Evolutionary conservation across 2,888 invertebrate genomes (phyloP).

Genomic region (Spisula subtruncata): DNA sequence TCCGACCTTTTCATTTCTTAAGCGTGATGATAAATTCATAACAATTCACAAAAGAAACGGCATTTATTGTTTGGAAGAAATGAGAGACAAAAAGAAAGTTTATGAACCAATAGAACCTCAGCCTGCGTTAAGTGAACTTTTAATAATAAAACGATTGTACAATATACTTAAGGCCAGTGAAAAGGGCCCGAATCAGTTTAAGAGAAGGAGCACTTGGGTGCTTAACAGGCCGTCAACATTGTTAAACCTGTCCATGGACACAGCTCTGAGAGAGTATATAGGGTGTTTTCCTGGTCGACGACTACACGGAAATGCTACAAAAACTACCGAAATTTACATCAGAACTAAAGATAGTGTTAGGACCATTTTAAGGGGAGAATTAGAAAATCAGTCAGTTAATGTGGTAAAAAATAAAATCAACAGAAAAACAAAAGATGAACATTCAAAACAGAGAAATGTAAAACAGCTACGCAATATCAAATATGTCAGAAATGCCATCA

Average conservation of each 20-base stretch:
- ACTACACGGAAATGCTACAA: not conserved
- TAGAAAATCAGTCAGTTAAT: constrained; percentile 14
- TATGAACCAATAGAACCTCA: constrained; percentile 31
- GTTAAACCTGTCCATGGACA: not conserved
- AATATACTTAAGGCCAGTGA: constrained; percentile 31
- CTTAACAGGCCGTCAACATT: not conserved
- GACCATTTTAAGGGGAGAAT: not conserved
- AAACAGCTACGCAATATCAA: not conserved
- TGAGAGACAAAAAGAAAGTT: constrained; percentile 27
- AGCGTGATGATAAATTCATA: not conserved
- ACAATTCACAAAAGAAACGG: constrained; percentile 20
- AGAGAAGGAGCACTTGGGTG: not conserved
- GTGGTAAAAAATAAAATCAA: constrained; percentile 25
- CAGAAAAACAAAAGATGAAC: constrained; percentile 11
- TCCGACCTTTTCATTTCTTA: constrained; percentile 23
- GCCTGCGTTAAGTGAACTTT: not conserved
- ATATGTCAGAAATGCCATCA: not conserved
- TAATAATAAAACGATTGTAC: constrained; percentile 42
- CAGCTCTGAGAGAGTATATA: constrained; percentile 21
- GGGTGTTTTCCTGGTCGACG: constrained; percentile 29
- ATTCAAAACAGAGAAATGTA: constrained; percentile 36
- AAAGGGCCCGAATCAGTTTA: constrained; percentile 21
- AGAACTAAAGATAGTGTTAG: not conserved
- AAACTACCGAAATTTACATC: not conserved
- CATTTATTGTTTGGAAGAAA: constrained; percentile 37